These are phyloP conservation scores for Epinephelus cyanopodus DNA, from an alignment of 2,113 vertebrate species.

Conservation along the genomic window DNA sequence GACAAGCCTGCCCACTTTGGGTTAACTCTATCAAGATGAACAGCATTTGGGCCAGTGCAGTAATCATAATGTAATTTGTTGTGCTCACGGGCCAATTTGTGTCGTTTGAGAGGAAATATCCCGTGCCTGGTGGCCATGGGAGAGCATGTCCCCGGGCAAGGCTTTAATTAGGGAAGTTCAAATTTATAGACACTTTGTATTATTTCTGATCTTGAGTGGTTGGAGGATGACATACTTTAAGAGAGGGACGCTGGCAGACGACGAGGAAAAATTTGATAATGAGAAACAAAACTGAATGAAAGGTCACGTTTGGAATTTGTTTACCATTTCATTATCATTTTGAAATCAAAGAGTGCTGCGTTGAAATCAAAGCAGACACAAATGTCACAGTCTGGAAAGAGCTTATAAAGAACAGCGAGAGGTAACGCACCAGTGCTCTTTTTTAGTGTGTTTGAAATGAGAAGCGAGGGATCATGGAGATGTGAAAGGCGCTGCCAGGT, in stretches of 20 bases:
- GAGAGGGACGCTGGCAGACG: conserved; percentile 66
- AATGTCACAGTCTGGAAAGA: conserved; percentile 73
- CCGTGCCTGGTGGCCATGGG: conserved; percentile 59
- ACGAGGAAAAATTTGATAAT: conserved; percentile 71
- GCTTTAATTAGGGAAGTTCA: conserved; percentile 76
- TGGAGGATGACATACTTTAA: conserved; percentile 71
- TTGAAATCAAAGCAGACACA: conserved; percentile 74
- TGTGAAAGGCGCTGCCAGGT: conserved; percentile 60
- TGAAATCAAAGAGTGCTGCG: conserved; percentile 64
- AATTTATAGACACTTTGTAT: conserved; percentile 79
- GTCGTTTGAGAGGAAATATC: conserved; percentile 60
- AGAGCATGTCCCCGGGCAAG: conserved; percentile 57
- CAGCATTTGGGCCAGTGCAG: conserved; percentile 62
- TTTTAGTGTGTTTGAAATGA: conserved; percentile 74
- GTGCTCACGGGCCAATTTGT: conserved; percentile 74
- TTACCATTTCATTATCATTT: conserved; percentile 82
- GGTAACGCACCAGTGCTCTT: conserved; percentile 48
- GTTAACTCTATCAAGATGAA: conserved; percentile 79
- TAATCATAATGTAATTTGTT: conserved; percentile 82
- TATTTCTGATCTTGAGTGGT: conserved; percentile 73
- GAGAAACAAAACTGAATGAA: conserved; percentile 77
- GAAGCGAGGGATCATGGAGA: conserved; percentile 54
- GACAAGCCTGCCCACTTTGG: conserved; percentile 55
- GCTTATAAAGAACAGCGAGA: conserved; percentile 41
- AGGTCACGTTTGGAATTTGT: conserved; percentile 75